Conservation (phyloP, 1,140 invertebrate species). For the Mylabris phalerata region DNA sequence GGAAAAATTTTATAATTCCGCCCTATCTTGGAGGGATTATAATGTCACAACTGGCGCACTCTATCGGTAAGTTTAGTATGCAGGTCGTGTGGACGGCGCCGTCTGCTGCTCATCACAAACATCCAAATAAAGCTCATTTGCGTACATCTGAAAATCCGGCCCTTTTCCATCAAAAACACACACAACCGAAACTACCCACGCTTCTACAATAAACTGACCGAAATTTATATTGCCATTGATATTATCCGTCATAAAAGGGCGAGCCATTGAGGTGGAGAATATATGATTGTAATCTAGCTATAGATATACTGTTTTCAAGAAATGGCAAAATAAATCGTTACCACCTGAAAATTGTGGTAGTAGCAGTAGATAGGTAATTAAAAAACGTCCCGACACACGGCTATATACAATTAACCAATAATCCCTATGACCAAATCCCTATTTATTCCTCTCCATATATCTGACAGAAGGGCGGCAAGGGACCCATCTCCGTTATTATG, state of each 20-base stretch:
- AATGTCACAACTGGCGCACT: slow-evolving; percentile 21
- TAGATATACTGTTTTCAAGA: neutral
- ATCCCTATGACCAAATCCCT: slow-evolving; percentile 34
- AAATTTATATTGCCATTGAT: too few species aligned
- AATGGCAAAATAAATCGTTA: slow-evolving; percentile 5
- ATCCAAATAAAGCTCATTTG: slow-evolving; percentile 17
- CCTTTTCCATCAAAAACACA: too few species aligned
- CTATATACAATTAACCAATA: slow-evolving; percentile 32
- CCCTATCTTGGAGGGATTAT: slow-evolving; percentile 20
- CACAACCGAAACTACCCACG: too few species aligned
- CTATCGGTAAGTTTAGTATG: slow-evolving; percentile 28
- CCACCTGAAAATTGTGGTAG: neutral
- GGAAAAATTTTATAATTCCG: too few species aligned
- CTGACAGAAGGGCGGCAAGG: slow-evolving; percentile 33
- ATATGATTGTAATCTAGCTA: too few species aligned
- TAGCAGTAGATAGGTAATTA: slow-evolving; percentile 9
- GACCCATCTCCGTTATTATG: slow-evolving; percentile 33
- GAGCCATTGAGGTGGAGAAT: too few species aligned
- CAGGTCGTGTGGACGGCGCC: slow-evolving; percentile 29
- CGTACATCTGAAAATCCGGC: neutral
- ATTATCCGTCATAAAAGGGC: too few species aligned
- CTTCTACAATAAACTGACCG: too few species aligned
- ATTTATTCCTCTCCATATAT: slow-evolving; percentile 38
- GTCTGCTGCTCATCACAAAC: slow-evolving; percentile 32
- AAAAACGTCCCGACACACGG: slow-evolving; percentile 13